Conservation (phyloP, 2,888 invertebrate genomes). For the Drosophila recens region DNA sequence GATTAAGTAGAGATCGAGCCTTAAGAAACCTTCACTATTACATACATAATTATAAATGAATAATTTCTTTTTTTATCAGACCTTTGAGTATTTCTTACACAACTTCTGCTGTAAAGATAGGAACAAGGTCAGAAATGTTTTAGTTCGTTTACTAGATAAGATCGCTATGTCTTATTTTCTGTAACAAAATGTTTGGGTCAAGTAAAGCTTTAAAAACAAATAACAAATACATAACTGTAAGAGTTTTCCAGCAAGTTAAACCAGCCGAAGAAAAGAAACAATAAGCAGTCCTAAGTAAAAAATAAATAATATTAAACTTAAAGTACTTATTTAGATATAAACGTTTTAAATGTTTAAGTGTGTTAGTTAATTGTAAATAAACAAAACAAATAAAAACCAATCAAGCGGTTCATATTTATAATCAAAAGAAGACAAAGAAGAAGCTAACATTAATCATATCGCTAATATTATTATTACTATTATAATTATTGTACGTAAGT, state of each 20-base stretch:
- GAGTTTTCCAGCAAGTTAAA: slow-evolving; percentile 12
- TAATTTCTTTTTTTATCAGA: background rate
- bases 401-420: slow-evolving; percentile 19
- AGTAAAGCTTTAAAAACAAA: slow-evolving; percentile 55
- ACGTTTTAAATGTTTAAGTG: slow-evolving; percentile 49
- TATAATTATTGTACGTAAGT: slow-evolving; percentile 55
- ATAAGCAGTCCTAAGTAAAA: slow-evolving; percentile 24
- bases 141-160: background rate
- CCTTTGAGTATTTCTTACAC: background rate
- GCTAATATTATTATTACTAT: slow-evolving; percentile 27
- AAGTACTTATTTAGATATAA: slow-evolving; percentile 19
- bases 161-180: background rate
- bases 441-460: slow-evolving; percentile 57
- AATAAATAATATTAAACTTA: slow-evolving; percentile 4
- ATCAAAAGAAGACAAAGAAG: slow-evolving; percentile 8
- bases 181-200: background rate
- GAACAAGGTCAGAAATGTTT: background rate
- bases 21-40: background rate
- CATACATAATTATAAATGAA: background rate
- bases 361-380: slow-evolving; percentile 21
- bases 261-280: slow-evolving; percentile 14
- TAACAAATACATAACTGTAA: slow-evolving; percentile 5
- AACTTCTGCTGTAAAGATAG: slow-evolving; percentile 1
- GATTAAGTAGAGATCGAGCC: background rate
- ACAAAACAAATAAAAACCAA: background rate